Conservation (phyloP, 2,888 invertebrate genomes). For the Hyppa rectilinea region DNA sequence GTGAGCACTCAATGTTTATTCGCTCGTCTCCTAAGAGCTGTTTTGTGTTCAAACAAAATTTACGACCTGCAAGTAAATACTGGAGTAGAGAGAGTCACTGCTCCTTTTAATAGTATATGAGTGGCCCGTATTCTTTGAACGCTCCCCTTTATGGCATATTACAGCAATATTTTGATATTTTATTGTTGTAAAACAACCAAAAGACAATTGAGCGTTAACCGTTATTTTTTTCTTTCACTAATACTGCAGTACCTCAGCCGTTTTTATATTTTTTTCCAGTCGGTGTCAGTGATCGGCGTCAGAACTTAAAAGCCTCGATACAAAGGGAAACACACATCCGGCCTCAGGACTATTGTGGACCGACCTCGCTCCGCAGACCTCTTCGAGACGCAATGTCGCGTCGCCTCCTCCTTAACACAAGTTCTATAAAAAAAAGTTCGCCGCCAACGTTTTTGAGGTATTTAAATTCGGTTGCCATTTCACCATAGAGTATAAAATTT, state of each 20-base stretch:
- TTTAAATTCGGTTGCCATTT: constrained; percentile 8
- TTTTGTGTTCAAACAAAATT: constrained; percentile 52
- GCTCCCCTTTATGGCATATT: background rate
- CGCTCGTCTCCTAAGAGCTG: constrained; percentile 40
- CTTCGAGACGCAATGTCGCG: constrained; percentile 47
- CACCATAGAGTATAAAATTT: background rate
- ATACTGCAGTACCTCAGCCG: background rate
- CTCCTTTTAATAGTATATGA: background rate
- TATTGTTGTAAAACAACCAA: background rate
- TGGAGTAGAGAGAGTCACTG: background rate
- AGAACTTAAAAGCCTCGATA: constrained; percentile 80
- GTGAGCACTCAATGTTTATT: constrained; percentile 30
- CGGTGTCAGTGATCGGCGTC: constrained; percentile 73
- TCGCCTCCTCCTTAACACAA: constrained; percentile 10
- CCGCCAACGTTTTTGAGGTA: background rate
- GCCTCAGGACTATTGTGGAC: constrained; percentile 75
- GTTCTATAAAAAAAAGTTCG: background rate
- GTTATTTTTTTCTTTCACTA: background rate
- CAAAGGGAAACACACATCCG: constrained; percentile 82
- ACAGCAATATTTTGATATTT: background rate
- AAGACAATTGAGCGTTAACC: background rate
- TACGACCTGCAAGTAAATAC: constrained; percentile 36
- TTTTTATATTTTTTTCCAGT: constrained; percentile 67
- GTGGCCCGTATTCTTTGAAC: background rate
- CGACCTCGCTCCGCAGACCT: constrained; percentile 52